Percentiles rank a stretch among this genome's conserved stretches.
Evolutionary conservation across 2,113 vertebrate genomes (phyloP).

Genomic region (Gymnorhina tibicen): DNA sequence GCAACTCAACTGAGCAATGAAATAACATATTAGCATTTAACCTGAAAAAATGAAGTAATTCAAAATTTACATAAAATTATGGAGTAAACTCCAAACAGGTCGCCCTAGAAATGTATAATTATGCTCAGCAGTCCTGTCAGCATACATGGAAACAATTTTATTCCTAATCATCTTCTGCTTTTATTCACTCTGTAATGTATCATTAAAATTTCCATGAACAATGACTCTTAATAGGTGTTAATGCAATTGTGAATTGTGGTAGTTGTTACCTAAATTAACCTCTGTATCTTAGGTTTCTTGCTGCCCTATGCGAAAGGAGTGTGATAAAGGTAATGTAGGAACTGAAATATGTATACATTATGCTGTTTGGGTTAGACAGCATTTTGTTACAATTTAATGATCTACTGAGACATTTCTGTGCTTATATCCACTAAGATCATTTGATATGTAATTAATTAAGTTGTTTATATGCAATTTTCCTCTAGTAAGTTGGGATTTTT

Average conservation of each 20-base stretch:
- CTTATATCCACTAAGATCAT: not conserved
- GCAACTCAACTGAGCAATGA: constrained; percentile 4
- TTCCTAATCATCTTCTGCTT: constrained; percentile 75
- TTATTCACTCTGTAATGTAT: constrained; percentile 76
- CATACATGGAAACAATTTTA: constrained; percentile 74
- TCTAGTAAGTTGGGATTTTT: not conserved
- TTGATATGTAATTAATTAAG: not conserved
- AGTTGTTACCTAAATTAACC: constrained; percentile 81
- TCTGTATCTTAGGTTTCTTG: constrained; percentile 66
- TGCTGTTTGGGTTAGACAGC: not conserved
- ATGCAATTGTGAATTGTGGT: constrained; percentile 76
- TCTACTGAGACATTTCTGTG: not conserved
- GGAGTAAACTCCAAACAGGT: constrained; percentile 78
- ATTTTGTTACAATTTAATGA: not conserved
- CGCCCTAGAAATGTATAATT: constrained; percentile 74
- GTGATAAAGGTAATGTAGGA: constrained; percentile 63
- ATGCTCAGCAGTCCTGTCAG: constrained; percentile 75
- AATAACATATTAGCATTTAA: constrained; percentile 73
- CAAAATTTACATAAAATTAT: constrained; percentile 80
- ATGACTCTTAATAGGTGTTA: constrained; percentile 79
- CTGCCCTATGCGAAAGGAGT: constrained; percentile 49
- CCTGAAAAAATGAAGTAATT: constrained; percentile 65
- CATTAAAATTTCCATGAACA: constrained; percentile 79
- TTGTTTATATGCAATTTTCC: not conserved
- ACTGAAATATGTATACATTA: constrained; percentile 51